Base-by-base conservation (phyloP, 2,797 vertebrate genomes). In the Rachycentron canadum region DNA sequence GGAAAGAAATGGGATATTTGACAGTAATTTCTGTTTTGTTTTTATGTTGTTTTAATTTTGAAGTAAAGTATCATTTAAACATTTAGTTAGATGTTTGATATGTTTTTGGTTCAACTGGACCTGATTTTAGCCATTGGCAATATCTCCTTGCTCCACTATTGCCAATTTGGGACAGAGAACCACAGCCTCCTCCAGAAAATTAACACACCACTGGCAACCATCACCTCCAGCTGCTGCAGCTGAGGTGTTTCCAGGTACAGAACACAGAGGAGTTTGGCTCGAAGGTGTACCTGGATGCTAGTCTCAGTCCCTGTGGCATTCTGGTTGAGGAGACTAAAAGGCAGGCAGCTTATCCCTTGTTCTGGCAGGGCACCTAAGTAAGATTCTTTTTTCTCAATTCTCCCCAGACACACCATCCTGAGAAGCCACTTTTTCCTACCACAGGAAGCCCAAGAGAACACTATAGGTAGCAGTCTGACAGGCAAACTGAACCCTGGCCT, bases 391-490 rank as follows among this genome's bases (percentile, higher is more conserved):
- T 97, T 99, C 96, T 99, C 97, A 97, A 99, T 98, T 99, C 95
- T 99, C 98, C 97, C 97, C 98, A 99, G 98, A 99, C 98, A 99
- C 98, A 99, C 98, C 98, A 99, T 99, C 98, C 98, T 99, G 98
- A 99, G 98, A 99, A 99, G 98, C 98, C 98, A 99, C 98, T 99
- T 99, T 99, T 99, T 99, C 97, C 98, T 99, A 99, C 98, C 98
- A 97, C 98, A 99, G 98, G 98, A 99, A 99, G 97, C 97, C 98
- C 98, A 99, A 98, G 98, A 99, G 98, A 99, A 97, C 98, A 97
- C 97, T 98, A 97, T 99, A 99, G 98, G 97, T 99, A 99, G 96
- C 98, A 98, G 97, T 99, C 97, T 99, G 97, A 99, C 98, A 98
- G 98, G 97, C 96, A 99, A 99, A 99, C 98, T 99, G 98, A 99